Conservation (phyloP, 2,113 vertebrate genomes). For the Cinclus cinclus region DNA sequence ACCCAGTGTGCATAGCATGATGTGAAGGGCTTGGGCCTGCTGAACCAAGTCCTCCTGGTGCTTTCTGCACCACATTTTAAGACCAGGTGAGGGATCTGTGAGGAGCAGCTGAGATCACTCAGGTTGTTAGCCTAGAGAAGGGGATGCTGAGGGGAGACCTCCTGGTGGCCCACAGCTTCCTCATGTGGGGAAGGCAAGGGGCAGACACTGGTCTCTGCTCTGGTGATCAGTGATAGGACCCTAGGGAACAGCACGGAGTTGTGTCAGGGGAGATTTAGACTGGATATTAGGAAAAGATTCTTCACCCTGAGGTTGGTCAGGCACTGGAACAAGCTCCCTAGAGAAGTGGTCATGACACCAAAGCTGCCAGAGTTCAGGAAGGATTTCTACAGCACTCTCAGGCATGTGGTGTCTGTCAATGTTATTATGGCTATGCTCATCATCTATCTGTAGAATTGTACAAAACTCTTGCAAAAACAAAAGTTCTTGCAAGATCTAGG, state of each 20-base stretch:
- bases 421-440: rapidly evolving
- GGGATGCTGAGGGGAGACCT: not conserved
- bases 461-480: not conserved
- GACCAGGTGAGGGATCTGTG: not conserved
- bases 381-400: not conserved
- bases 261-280: not conserved
- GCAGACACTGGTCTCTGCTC: not conserved
- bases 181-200: not conserved
- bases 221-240: not conserved
- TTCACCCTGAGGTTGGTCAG: not conserved
- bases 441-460: not conserved
- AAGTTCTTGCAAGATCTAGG: not conserved
- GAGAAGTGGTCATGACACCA: not conserved
- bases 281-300: not conserved
- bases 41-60: not conserved
- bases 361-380: not conserved
- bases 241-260: not conserved
- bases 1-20: rapidly evolving
- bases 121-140: not conserved
- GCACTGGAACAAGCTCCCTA: not conserved
- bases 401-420: rapidly evolving
- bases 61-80: not conserved
- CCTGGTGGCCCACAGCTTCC: not conserved
- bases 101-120: not conserved
- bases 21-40: not conserved